Conservation (phyloP, 2,797 vertebrate genomes). For the Diplodus sargus region DNA sequence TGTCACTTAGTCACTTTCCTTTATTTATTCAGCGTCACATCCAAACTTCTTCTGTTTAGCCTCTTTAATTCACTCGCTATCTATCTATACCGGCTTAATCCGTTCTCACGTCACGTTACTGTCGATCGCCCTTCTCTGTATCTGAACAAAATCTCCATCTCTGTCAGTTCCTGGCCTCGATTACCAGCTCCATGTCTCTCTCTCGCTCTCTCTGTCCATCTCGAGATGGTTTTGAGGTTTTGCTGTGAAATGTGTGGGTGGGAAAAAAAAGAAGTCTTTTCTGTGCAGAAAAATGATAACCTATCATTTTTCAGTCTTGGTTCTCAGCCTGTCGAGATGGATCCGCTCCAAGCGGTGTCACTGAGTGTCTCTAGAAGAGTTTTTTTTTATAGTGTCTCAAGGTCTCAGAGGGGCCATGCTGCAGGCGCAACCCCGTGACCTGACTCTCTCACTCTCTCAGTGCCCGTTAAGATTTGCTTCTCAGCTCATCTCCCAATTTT, state of each 20-base stretch:
- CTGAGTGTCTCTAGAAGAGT: conserved; percentile 64
- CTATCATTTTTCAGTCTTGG: conserved; percentile 79
- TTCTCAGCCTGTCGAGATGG: conserved; percentile 71
- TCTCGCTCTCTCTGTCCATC: conserved; percentile 63
- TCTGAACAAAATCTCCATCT: conserved; percentile 49
- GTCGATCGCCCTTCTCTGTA: conserved; percentile 24
- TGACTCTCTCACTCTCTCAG: conserved; percentile 33
- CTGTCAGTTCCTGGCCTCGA: conserved; percentile 45
- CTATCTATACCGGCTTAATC: conserved; percentile 10
- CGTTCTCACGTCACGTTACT: conserved; percentile 20
- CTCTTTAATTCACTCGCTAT: conserved; percentile 6
- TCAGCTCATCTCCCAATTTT: conserved; percentile 33
- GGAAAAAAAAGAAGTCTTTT: conserved; percentile 61
- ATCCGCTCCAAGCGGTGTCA: conserved; percentile 70
- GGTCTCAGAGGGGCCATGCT: conserved; percentile 65
- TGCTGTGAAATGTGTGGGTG: conserved; percentile 80
- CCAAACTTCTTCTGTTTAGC: conserved; percentile 10
- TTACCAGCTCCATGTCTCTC: conserved; percentile 49
- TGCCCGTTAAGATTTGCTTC: conserved; percentile 38
- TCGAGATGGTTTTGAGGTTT: conserved; percentile 79
- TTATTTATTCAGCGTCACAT: conserved; percentile 30
- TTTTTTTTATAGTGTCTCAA: conserved; percentile 68
- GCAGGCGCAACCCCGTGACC: conserved; percentile 38
- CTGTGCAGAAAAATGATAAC: conserved; percentile 74
- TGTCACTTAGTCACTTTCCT: conserved; percentile 45